Evolutionary conservation across 2,888 invertebrate species (phyloP).

Genomic region (Octodonta nipae): DNA sequence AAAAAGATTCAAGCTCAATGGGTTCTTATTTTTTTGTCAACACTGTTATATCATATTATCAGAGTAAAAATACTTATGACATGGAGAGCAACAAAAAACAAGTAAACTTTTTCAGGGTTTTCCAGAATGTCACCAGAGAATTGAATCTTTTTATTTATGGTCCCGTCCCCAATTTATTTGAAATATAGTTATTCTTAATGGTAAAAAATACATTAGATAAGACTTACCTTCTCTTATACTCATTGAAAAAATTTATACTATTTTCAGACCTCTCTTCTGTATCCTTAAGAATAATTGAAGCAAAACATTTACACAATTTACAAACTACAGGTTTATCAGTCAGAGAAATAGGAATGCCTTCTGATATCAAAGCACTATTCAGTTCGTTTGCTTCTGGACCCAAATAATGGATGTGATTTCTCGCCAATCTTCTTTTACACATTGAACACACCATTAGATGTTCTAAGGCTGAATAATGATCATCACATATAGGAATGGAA

Average conservation of each 20-base stretch:
- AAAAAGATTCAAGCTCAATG: too few relatives aligned
- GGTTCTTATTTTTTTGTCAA: too few relatives aligned
- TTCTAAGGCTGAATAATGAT: slow-evolving; percentile 56
- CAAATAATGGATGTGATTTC: slow-evolving; percentile 63
- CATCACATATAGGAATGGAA: slow-evolving; percentile 54
- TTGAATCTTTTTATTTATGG: too few relatives aligned
- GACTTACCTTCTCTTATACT: slow-evolving; percentile 49
- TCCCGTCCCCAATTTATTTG: too few relatives aligned
- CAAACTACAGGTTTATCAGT: slow-evolving; percentile 61
- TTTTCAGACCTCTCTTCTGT: slow-evolving; percentile 37
- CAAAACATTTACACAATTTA: slow-evolving; percentile 69
- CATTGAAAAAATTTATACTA: slow-evolving; percentile 42
- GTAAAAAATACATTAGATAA: too few relatives aligned
- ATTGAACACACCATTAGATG: slow-evolving; percentile 64
- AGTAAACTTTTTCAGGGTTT: background rate
- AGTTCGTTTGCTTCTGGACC: slow-evolving; percentile 41
- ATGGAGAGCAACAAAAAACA: background rate
- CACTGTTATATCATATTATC: too few relatives aligned
- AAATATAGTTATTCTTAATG: too few relatives aligned
- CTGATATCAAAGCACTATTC: slow-evolving; percentile 42
- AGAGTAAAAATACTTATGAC: slow-evolving; percentile 2
- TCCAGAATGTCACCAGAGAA: too few relatives aligned
- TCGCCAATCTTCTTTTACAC: slow-evolving; percentile 61
- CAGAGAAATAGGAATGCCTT: slow-evolving; percentile 56
- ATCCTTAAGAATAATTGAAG: slow-evolving; percentile 54